These are phyloP conservation scores for Eupithecia centaureata DNA, from an alignment of 2,888 invertebrate genomes.

Conservation along the genomic window DNA sequence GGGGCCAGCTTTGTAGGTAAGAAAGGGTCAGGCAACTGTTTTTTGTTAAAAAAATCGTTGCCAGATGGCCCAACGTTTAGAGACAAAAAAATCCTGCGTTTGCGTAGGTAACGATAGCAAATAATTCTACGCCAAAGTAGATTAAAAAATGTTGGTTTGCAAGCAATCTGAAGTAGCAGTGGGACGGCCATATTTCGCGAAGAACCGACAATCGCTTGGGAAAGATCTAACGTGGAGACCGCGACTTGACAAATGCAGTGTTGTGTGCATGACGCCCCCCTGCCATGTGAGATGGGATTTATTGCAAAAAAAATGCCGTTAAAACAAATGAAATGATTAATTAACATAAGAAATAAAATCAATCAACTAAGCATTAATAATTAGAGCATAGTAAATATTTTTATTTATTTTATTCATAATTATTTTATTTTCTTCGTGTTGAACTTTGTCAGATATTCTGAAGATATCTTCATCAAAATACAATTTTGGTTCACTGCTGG, in stretches of 20 bases:
- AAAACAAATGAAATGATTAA: background rate
- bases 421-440: background rate
- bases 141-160: background rate
- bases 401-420: background rate
- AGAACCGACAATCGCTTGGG: no score
- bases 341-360: background rate
- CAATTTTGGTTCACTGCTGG: no score
- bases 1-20: conserved; percentile 76
- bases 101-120: conserved; percentile 66
- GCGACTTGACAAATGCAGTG: no score
- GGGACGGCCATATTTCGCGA: no score
- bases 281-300: no score
- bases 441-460: background rate
- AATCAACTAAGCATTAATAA: background rate
- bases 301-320: background rate
- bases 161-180: no score
- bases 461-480: no score
- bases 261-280: no score
- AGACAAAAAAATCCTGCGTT: conserved; percentile 79
- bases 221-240: no score
- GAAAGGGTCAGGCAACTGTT: conserved; percentile 82
- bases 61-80: conserved; percentile 82
- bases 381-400: background rate
- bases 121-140: background rate
- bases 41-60: conserved; percentile 76